phyloP scores from a whole-genome alignment of 2,797 vertebrate genomes.

The Hephaestus fuliginosus region DNA sequence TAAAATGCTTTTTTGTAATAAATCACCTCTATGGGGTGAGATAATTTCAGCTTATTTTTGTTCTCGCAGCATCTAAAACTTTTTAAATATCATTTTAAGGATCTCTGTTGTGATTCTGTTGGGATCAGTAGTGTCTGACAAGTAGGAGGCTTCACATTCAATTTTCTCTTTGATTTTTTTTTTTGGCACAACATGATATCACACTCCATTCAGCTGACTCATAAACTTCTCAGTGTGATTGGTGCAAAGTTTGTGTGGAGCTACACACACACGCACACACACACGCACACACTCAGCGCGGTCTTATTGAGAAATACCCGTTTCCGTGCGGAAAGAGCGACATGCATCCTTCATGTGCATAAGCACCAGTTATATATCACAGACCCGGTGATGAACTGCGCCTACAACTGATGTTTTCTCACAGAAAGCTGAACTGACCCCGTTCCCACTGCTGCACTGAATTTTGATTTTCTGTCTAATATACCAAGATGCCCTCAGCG shows the following conservation, averaged over 20 bases:
- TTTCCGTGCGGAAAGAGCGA: slow-evolving; percentile 32
- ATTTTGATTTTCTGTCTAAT: not conserved
- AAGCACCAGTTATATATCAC: not conserved
- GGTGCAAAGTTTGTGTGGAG: not conserved
- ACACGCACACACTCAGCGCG: not conserved
- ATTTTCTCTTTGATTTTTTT: slow-evolving; percentile 27
- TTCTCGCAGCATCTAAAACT: not conserved
- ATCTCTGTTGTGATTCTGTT: no score
- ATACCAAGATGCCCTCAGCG: slow-evolving; percentile 10
- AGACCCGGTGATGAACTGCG: not conserved
- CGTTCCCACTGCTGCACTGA: not conserved
- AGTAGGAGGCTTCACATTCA: slow-evolving; percentile 7
- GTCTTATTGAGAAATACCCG: slow-evolving; percentile 33
- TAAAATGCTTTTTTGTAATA: slow-evolving; percentile 10
- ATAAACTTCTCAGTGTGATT: slow-evolving; percentile 31
- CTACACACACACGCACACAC: not conserved
- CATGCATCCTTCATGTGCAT: not conserved
- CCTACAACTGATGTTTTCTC: not conserved
- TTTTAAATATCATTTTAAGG: not conserved
- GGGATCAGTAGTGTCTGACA: not conserved
- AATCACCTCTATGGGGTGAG: not conserved
- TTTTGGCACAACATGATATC: slow-evolving; percentile 5
- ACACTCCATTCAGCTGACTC: slow-evolving; percentile 49
- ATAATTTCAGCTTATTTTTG: not conserved
- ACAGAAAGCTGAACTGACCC: not conserved